phyloP scores from a whole-genome alignment of 1,140 invertebrate genomes.

The Aphelenchoides fujianensis region DNA sequence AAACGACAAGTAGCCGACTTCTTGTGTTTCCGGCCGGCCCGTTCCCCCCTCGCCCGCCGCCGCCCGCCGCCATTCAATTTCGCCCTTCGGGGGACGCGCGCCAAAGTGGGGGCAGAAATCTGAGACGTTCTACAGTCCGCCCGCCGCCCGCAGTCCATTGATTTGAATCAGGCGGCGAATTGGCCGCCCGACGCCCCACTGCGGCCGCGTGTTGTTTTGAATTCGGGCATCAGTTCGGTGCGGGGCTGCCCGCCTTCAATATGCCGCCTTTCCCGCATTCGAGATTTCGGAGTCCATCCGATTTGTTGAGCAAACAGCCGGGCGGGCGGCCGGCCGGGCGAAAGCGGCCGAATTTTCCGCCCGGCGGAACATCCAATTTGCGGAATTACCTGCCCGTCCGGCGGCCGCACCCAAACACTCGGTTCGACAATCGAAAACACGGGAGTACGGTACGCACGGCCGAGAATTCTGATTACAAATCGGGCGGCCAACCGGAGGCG shows the following conservation, averaged over 20 bases:
- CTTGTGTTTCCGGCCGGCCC: conserved; percentile 6
- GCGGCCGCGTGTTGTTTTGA: too few species aligned
- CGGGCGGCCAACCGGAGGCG: background rate
- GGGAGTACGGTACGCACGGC: background rate
- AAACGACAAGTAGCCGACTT: conserved; percentile 2
- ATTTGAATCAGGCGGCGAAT: background rate
- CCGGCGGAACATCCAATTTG: background rate
- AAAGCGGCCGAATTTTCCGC: conserved; percentile 5
- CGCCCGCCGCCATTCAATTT: conserved; percentile 16
- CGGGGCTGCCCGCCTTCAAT: background rate
- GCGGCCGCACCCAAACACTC: background rate
- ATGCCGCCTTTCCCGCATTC: background rate
- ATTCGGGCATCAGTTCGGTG: background rate
- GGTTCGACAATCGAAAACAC: conserved; percentile 8
- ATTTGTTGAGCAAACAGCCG: background rate
- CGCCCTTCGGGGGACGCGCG: background rate
- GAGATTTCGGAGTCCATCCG: background rate
- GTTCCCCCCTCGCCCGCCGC: too few species aligned
- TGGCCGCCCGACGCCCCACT: background rate
- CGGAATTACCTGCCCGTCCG: conserved; percentile 6
- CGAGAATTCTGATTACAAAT: background rate
- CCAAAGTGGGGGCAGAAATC: conserved; percentile 17
- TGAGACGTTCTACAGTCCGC: too few species aligned
- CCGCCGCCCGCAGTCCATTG: background rate
- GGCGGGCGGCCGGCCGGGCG: background rate